phyloP scores from a whole-genome alignment of 2,797 vertebrate genomes.

The Margarornis squamiger region DNA sequence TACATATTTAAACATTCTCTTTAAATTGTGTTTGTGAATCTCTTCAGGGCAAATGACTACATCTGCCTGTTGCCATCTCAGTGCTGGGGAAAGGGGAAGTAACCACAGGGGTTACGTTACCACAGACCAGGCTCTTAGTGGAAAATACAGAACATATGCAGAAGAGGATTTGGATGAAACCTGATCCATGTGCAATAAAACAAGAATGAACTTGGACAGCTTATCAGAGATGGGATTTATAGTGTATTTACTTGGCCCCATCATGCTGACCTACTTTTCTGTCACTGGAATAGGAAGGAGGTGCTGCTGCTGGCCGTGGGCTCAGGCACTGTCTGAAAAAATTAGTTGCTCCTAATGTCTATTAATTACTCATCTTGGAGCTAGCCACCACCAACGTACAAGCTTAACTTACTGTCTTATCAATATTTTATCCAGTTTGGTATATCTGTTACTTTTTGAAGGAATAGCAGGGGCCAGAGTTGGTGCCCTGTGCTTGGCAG shows the following conservation, averaged over 20 bases:
- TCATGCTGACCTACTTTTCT: neutral
- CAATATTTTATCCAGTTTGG: neutral
- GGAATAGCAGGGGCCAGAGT: neutral
- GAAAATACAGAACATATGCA: neutral
- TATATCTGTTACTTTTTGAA: neutral
- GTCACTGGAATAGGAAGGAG: neutral
- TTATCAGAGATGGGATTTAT: neutral
- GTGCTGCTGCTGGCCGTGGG: neutral
- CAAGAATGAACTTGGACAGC: constrained; percentile 21
- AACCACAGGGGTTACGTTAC: neutral
- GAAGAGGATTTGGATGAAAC: constrained; percentile 21
- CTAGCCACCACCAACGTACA: neutral
- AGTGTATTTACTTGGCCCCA: neutral
- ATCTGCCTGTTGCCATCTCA: neutral
- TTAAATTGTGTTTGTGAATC: neutral
- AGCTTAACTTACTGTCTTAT: neutral
- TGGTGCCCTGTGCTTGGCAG: neutral
- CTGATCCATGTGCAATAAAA: constrained; percentile 20
- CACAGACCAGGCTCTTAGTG: neutral
- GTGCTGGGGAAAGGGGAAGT: neutral
- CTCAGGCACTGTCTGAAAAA: neutral
- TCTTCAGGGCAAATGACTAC: neutral
- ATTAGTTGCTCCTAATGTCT: neutral
- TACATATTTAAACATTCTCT: neutral
- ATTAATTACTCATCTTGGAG: neutral